Conservation (phyloP, 1,140 invertebrate species). For the Bursaphelenchus mucronatus region DNA sequence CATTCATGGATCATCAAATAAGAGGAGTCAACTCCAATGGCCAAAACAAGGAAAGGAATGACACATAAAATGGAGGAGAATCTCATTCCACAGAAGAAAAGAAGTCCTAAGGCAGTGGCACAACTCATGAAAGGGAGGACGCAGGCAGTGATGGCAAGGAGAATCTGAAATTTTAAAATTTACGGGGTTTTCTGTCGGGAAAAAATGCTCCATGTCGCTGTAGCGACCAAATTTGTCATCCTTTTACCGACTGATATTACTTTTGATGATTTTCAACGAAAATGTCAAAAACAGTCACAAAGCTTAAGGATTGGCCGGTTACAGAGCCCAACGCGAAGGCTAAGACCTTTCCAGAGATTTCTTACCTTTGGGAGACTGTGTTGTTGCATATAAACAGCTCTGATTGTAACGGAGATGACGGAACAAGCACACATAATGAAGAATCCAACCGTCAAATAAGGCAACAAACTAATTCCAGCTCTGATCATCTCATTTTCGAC, state of each 20-base stretch:
- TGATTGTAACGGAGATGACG: constrained; percentile 43
- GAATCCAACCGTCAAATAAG: constrained; percentile 55
- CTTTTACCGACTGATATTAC: no score
- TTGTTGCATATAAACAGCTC: constrained; percentile 58
- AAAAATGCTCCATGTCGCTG: no score
- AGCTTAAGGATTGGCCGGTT: neutral
- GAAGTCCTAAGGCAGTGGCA: constrained; percentile 53
- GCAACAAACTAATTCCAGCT: constrained; percentile 53
- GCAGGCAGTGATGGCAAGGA: constrained; percentile 50
- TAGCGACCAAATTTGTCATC: no score
- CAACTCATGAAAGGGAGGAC: constrained; percentile 51
- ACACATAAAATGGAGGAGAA: constrained; percentile 59
- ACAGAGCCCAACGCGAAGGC: neutral
- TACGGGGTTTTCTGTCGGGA: neutral
- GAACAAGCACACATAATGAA: constrained; percentile 53
- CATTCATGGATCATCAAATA: constrained; percentile 61
- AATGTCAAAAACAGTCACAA: no score
- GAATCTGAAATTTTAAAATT: constrained; percentile 33
- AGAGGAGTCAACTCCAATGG: constrained; percentile 56
- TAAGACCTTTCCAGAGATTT: neutral
- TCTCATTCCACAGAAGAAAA: constrained; percentile 54
- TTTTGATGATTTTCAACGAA: no score
- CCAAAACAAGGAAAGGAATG: constrained; percentile 58
- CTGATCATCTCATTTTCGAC: constrained; percentile 59
- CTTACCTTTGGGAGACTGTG: constrained; percentile 50